Evolutionary conservation across 2,113 vertebrate species (phyloP).

Genomic region (Odobenus rosmarus): DNA sequence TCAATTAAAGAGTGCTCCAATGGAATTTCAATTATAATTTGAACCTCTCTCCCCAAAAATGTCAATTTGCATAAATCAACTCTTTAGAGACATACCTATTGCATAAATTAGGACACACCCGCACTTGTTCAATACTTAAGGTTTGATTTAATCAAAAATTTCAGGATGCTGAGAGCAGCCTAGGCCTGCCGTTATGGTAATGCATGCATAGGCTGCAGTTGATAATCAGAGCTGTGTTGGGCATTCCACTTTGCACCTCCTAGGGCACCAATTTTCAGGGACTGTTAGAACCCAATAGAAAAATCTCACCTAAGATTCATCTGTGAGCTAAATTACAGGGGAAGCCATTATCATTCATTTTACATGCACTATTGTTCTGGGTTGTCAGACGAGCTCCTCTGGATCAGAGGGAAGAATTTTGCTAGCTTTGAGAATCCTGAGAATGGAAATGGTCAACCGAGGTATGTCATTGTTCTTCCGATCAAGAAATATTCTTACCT

Average conservation of each 20-base stretch:
- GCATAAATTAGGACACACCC: conserved; percentile 8
- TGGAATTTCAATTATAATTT: conserved; percentile 40
- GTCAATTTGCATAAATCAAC: not conserved
- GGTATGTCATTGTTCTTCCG: conserved; percentile 21
- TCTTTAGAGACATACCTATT: not conserved
- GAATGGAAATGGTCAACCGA: conserved; percentile 53
- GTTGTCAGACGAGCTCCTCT: not conserved
- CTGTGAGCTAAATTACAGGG: conserved; percentile 72
- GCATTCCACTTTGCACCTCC: conserved; percentile 76
- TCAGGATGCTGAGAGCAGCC: not conserved
- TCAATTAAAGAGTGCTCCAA: not conserved
- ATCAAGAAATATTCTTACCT: conserved; percentile 4
- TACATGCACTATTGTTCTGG: not conserved
- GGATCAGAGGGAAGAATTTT: conserved; percentile 12
- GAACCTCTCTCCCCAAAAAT: not conserved
- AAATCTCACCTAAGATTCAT: conserved; percentile 78
- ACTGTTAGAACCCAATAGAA: conserved; percentile 73
- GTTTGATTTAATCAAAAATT: conserved; percentile 51
- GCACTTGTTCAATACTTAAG: conserved; percentile 20
- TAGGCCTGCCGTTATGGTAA: not conserved
- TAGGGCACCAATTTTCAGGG: conserved; percentile 79
- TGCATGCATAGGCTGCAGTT: conserved; percentile 40
- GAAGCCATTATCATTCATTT: conserved; percentile 70
- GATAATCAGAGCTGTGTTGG: conserved; percentile 74
- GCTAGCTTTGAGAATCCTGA: conserved; percentile 29